Percentiles rank a stretch among this genome's conserved stretches.
Conservation (phyloP, 2,113 vertebrate genomes). For the Leucopsar rothschildi region DNA sequence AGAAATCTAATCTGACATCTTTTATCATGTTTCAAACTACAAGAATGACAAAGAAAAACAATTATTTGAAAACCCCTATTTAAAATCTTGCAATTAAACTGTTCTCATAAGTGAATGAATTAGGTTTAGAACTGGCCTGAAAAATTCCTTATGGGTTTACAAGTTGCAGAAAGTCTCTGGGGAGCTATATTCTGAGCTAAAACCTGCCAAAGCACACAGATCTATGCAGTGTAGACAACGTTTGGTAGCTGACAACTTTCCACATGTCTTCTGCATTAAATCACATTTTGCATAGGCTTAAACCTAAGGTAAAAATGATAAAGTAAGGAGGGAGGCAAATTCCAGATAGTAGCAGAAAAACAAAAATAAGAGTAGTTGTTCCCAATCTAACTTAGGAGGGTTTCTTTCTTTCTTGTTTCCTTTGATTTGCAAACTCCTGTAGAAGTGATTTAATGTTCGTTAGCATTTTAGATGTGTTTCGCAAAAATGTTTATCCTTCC, state of each 20-base stretch:
- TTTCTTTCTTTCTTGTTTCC: conserved; percentile 26
- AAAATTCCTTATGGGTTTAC: conserved; percentile 71
- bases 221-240: conserved; percentile 38
- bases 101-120: conserved; percentile 61
- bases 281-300: conserved; percentile 34
- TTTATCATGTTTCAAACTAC: conserved; percentile 16
- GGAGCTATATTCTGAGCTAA: conserved; percentile 50
- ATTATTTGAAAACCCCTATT: conserved; percentile 29
- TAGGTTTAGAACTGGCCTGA: conserved; percentile 60
- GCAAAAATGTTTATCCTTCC: conserved; percentile 38
- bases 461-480: not conserved
- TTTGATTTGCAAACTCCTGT: not conserved
- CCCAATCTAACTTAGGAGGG: not conserved
- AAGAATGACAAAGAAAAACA: conserved; percentile 44
- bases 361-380: not conserved
- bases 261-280: conserved; percentile 60
- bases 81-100: conserved; percentile 35
- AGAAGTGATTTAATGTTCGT: conserved; percentile 29
- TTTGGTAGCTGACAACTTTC: conserved; percentile 62
- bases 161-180: conserved; percentile 64
- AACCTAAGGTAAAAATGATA: conserved; percentile 18
- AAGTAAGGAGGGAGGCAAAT: conserved; percentile 39
- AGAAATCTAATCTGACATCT: not conserved
- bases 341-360: not conserved
- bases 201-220: conserved; percentile 65